phyloP scores from a whole-genome alignment of 2,113 vertebrate genomes.

The Poeciliopsis turrubarensis region DNA sequence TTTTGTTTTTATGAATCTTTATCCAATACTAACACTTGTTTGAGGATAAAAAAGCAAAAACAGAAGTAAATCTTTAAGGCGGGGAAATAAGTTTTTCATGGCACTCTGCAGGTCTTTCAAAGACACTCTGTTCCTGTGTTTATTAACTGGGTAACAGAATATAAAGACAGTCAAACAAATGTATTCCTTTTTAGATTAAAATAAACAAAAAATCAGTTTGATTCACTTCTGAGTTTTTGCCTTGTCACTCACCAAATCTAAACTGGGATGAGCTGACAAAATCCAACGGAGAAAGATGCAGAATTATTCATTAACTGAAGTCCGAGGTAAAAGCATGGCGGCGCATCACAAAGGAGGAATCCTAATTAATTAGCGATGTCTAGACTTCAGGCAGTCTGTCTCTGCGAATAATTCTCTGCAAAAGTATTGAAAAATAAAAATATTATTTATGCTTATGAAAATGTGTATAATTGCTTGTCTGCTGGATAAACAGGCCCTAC shows the following conservation, averaged over 20 bases:
- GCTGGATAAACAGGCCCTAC: neutral
- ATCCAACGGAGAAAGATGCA: neutral
- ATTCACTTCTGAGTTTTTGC: no score
- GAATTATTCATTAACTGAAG: neutral
- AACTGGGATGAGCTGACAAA: neutral
- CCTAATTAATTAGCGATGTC: neutral
- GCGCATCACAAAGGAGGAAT: neutral
- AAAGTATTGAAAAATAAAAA: neutral
- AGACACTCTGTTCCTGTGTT: no score
- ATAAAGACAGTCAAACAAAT: no score
- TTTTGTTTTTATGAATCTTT: no score
- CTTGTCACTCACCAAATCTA: neutral
- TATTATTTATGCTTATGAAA: neutral
- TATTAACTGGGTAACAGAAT: no score
- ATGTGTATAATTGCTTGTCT: neutral
- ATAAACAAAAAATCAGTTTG: no score
- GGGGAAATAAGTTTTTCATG: no score
- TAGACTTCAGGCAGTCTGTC: neutral
- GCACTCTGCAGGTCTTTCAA: no score
- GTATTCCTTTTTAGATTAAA: no score
- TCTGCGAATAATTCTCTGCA: neutral
- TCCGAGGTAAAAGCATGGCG: neutral
- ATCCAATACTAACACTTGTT: no score
- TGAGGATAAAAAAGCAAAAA: no score
- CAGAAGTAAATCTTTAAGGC: no score